Base-by-base conservation (phyloP, 2,888 invertebrate species). In the Calameuta pallipes region DNA sequence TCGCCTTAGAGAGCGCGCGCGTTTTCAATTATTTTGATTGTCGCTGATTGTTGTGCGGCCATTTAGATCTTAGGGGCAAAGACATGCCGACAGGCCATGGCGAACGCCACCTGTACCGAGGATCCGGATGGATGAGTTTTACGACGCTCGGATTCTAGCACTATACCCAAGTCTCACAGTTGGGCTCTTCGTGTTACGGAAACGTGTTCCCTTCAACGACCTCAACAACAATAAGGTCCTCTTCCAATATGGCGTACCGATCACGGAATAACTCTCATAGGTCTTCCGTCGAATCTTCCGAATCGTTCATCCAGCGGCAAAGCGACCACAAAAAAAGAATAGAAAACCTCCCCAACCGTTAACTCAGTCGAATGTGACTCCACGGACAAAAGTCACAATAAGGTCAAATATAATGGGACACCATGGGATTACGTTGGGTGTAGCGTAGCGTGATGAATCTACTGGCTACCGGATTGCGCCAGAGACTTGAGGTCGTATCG, bases 1-100 rank as follows among this genome's bases (percentile, higher is more conserved):
- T 87, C 85, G 85, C 87, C 86, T 85, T 86, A 86, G 85, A 78
- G 78, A 76, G 76, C 75, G 76, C 75, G 78, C 78, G 78, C 73
- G 76, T 78, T 78, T 78, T 78, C 78, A 78, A 78, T 78, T 78
- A 78, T 76, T 78, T 78, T 78, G 78, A 78, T 78, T 76, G 78
- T 78, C 75, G 75, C 78, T 76, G 78, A 78, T 78, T 76, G 78
- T 78, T 78, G 75, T 75, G 41, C 76, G 78, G 78, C 76, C 78
- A 78, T 78, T 78, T 78, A 76, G 73, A 71, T 76, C 35, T 34
- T 73, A 73, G 30, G 35, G 76, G 75, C 75, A 75, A 78, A 78
- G 75, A 75, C 71, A 78, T 35, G 37, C 69, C 75, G 76, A 75
- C 78, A 75, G 70, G 56, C 73, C 23, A 56, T 9, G 56, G 56